Evolutionary conservation across 2,888 invertebrate genomes (phyloP), one percentile per base, ranked within the genome.

Genomic region (Eremobia ochroleuca): DNA sequence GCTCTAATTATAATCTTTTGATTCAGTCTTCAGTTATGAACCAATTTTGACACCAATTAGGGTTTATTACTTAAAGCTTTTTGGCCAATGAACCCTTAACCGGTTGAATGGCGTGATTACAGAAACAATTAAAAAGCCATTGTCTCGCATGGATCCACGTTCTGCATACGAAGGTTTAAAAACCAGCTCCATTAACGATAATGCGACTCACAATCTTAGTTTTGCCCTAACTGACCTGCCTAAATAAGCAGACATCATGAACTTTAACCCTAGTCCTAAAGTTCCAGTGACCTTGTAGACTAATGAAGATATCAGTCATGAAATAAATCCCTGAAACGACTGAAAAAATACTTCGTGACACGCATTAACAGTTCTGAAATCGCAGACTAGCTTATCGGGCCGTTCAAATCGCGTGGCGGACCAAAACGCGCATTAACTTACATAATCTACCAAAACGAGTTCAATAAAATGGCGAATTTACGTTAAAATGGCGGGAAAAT

Each of bases 381-480:
- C 83, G 62, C 69, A 77, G 70, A 81, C 79, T 78, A 75, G 76
- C 91, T 94, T 94, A 95, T 94, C 94, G 89, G 81, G 69, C 37
- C 83, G 87, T 90, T 89, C 77, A 90, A 91, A 94, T 94, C 91
- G 85, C 91, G 82, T 82, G 81, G 90, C 89, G 86, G 78, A 88
- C 85, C 77, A 91, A 91, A 89, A 86, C 85, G 86, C 85, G 91
- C 91, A 92, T 94, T 94, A 92, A 91, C 92, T 92, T 92, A 92
- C 88, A 91, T 93, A 94, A 94, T 93, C 92, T 90, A 87, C 76
- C 88, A 88, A 92, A 95, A 94, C 93, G 93, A 93, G 91, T 90
- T 89, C 90, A 91, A 93, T 94, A 94, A 94, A 91, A 93, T 89
- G 88, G 90, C 87, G 87, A 91, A 94, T 94, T 95, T 94, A 93